These are phyloP conservation scores for Micoletzkya japonica DNA, from an alignment of 2,888 invertebrate genomes.

Conservation along the genomic window DNA sequence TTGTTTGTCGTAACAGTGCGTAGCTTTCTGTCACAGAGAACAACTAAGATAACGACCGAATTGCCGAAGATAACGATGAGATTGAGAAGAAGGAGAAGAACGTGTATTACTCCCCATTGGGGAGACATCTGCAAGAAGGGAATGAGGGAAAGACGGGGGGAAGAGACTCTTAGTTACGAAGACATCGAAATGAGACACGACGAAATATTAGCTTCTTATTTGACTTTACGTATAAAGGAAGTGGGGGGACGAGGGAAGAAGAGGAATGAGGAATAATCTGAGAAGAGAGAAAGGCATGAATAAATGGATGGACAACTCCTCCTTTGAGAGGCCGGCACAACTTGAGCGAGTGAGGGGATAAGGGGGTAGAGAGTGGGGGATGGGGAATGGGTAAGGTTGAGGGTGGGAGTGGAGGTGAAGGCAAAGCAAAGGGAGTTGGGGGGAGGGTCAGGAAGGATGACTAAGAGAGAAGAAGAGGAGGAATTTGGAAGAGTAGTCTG, in stretches of 20 bases:
- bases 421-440: too few relatives aligned
- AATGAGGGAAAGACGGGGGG: neutral
- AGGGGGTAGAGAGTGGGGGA: too few relatives aligned
- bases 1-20: slow-evolving; percentile 52
- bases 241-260: neutral
- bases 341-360: too few relatives aligned
- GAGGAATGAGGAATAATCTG: slow-evolving; percentile 19
- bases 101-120: slow-evolving; percentile 8
- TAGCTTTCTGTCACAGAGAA: slow-evolving; percentile 45
- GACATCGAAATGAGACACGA: neutral
- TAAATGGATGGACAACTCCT: too few relatives aligned
- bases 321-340: too few relatives aligned
- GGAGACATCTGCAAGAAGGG: slow-evolving; percentile 2
- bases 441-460: too few relatives aligned
- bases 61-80: slow-evolving; percentile 25
- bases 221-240: neutral
- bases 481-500: too few relatives aligned
- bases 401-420: too few relatives aligned
- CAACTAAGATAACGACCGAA: slow-evolving; percentile 29
- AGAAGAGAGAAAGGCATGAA: neutral
- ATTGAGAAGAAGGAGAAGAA: slow-evolving; percentile 25
- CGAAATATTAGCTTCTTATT: neutral
- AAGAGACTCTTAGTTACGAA: neutral
- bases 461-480: too few relatives aligned
- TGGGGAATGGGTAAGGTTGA: too few relatives aligned